Conservation (phyloP, 2,888 invertebrate species). For the Ligdia adustata region DNA sequence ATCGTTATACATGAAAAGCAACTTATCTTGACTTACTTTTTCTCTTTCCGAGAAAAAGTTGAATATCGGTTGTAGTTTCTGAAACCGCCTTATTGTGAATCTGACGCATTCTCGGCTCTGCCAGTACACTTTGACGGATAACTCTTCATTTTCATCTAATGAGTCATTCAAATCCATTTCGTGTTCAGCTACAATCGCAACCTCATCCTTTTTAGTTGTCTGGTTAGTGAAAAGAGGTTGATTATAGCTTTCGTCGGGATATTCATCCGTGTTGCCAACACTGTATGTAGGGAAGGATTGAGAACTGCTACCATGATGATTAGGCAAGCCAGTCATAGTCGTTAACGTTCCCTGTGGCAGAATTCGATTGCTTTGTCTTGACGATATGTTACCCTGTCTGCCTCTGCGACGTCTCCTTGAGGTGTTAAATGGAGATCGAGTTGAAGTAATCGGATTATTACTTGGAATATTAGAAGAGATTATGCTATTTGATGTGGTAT, state of each 20-base stretch:
- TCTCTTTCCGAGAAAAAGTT: constrained; percentile 63
- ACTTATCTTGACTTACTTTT: constrained; percentile 54
- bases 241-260: constrained; percentile 55
- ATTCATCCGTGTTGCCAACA: constrained; percentile 68
- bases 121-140: constrained; percentile 77
- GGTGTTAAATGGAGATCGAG: too few relatives aligned
- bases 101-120: constrained; percentile 63
- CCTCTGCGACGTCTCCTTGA: constrained; percentile 22
- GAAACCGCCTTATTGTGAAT: constrained; percentile 66
- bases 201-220: constrained; percentile 22
- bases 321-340: constrained; percentile 3
- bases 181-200: constrained; percentile 44
- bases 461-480: neutral
- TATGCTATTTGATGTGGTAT: neutral
- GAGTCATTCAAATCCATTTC: constrained; percentile 40
- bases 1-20: constrained; percentile 69
- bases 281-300: constrained; percentile 46
- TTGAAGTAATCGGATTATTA: too few relatives aligned
- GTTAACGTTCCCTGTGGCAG: neutral
- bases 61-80: constrained; percentile 68
- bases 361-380: neutral
- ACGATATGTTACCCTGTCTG: neutral
- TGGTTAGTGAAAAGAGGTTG: constrained; percentile 51
- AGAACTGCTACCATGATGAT: too few relatives aligned
- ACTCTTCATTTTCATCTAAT: constrained; percentile 62